A percentile compares a stretch with the other conserved stretches of the same genome.
Evolutionary conservation across 1,140 invertebrate species (phyloP).

Genomic region (Stenopsyche tienmushanensis): DNA sequence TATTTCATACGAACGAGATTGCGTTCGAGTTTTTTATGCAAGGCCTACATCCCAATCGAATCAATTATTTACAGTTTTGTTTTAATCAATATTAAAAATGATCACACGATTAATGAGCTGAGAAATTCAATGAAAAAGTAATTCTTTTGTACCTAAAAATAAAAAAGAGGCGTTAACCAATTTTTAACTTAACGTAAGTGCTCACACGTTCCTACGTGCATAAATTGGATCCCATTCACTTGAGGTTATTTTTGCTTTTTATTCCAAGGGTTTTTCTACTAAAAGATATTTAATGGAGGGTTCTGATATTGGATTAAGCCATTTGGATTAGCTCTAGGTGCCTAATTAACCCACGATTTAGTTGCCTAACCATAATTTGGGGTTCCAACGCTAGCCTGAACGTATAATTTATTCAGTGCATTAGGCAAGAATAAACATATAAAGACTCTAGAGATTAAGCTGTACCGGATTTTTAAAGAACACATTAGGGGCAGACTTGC

Average conservation of each 20-base stretch:
- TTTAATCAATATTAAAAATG: no score
- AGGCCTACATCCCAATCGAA: no score
- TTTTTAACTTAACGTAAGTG: no score
- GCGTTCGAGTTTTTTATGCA: conserved; percentile 1
- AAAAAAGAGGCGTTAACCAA: no score
- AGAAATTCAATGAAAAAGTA: no score
- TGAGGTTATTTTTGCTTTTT: conserved; percentile 38
- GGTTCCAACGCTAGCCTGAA: conserved; percentile 29
- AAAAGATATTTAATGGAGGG: conserved; percentile 40
- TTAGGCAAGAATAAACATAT: conserved; percentile 32
- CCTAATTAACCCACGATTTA: conserved; percentile 41
- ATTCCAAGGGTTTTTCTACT: conserved; percentile 25
- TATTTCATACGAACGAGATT: conserved; percentile 8
- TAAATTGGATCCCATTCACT: not conserved
- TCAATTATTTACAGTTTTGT: no score
- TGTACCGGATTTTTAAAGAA: conserved; percentile 8
- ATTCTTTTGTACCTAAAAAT: no score
- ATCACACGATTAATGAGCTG: no score
- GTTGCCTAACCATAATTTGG: conserved; percentile 29
- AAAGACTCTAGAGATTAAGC: conserved; percentile 14
- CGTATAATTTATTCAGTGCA: conserved; percentile 37
- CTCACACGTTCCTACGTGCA: not conserved
- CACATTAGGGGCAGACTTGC: not conserved
- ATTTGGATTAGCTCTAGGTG: conserved; percentile 41
- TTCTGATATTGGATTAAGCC: conserved; percentile 42